Evolutionary conservation across 2,888 invertebrate species (phyloP).

Genomic region (Caenorhabditis imperialis): DNA sequence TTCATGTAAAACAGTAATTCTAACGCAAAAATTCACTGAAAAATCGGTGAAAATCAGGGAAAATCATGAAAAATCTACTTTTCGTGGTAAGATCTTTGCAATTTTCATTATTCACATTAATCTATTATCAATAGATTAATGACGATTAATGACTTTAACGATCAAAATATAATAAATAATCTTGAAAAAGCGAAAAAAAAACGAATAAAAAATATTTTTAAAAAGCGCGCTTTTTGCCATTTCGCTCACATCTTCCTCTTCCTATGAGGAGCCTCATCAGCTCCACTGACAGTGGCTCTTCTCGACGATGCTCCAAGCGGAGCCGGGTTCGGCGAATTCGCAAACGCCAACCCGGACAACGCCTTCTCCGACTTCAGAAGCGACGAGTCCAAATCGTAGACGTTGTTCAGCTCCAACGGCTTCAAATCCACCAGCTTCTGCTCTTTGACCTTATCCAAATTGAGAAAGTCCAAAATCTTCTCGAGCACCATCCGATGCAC

Average conservation of each 20-base stretch:
- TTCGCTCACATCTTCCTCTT: conserved; percentile 12
- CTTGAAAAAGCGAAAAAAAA: too few species aligned
- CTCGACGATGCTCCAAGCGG: conserved; percentile 14
- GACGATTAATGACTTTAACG: too few species aligned
- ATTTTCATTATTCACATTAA: too few species aligned
- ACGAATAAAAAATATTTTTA: too few species aligned
- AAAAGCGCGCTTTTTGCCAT: neutral
- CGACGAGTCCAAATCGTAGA: conserved; percentile 49
- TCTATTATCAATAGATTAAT: too few species aligned
- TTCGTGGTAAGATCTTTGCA: too few species aligned
- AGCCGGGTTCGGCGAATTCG: neutral
- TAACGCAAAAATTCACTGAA: too few species aligned
- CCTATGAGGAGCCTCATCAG: conserved; percentile 2
- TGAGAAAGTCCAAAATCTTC: conserved; percentile 66
- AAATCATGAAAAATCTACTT: too few species aligned
- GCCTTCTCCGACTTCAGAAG: conserved; percentile 31
- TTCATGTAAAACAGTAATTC: too few species aligned
- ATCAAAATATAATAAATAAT: too few species aligned
- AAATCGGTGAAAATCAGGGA: too few species aligned
- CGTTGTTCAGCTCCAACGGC: conserved; percentile 56
- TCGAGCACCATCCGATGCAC: conserved; percentile 66
- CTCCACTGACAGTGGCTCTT: conserved; percentile 24
- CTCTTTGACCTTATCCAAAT: conserved; percentile 40
- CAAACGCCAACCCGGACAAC: conserved; percentile 29
- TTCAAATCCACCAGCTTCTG: conserved; percentile 36